phyloP scores from a whole-genome alignment of 1,140 invertebrate genomes.

The Pseudomyrmex flavicornis region DNA sequence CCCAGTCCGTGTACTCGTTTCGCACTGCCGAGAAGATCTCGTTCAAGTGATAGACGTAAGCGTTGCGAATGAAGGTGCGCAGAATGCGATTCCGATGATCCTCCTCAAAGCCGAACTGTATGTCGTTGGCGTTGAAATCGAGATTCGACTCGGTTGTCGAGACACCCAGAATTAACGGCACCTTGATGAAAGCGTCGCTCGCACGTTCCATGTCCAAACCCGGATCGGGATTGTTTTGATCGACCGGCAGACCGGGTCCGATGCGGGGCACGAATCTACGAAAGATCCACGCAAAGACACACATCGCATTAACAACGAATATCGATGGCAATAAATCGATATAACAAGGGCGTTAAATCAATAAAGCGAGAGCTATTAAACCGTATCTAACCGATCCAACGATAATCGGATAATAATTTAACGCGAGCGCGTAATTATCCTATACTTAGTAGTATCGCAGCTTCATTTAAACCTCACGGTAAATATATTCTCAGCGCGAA shows the following conservation, averaged over 20 bases:
- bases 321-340: constrained; percentile 16
- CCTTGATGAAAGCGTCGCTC: constrained; percentile 89
- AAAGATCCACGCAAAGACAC: background rate
- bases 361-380: constrained; percentile 35
- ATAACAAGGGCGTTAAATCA: constrained; percentile 27
- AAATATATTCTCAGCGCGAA: constrained; percentile 18
- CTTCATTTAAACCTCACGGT: constrained; percentile 30
- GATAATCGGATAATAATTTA: constrained; percentile 53
- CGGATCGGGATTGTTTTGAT: constrained; percentile 87
- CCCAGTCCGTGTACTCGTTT: constrained; percentile 97
- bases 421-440: background rate
- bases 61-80: constrained; percentile 94
- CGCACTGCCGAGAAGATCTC: constrained; percentile 96
- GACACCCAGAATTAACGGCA: constrained; percentile 89
- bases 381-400: constrained; percentile 12
- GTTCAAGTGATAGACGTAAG: constrained; percentile 94
- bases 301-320: background rate
- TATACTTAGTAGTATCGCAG: constrained; percentile 32
- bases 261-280: constrained; percentile 85
- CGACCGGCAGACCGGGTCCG: constrained; percentile 89
- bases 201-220: constrained; percentile 88
- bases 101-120: constrained; percentile 91
- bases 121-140: constrained; percentile 91
- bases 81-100: constrained; percentile 90
- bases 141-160: constrained; percentile 91